Evolutionary conservation across 2,797 vertebrate species (phyloP), one percentile per base, ranked within the genome.

Genomic region (Peromyscus nudipes): DNA sequence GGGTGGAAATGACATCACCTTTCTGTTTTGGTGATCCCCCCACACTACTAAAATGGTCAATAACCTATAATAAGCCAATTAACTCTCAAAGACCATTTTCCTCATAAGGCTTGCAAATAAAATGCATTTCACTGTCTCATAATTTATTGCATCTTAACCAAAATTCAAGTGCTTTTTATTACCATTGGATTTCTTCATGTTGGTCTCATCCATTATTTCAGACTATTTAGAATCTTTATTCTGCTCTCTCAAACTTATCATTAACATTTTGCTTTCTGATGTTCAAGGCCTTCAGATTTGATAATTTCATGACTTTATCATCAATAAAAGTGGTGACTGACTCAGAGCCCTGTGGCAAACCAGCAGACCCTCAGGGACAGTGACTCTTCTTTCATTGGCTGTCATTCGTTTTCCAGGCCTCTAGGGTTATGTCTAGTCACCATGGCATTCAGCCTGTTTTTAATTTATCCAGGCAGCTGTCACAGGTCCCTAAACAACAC

Each of bases 171-270:
- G 3, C 14, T 76, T 94, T 76, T 79, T 83, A 23, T 84, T 93
- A 60, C 14, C 73, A 29, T 23, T 83, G 71, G 82, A 92, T 95
- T 71, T 92, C 64, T 92, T 95, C 76, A 91, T 65, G 52, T 92
- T 43, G 29, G 27, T 89, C n/a, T 82, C 69, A 76, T 10, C 40
- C 65, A 64, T 81, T n/a, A 76, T 95, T 77, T 81, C 34, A 81
- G 69, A 29, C 29, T 43, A n/a, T 46, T 94, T 81, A 77, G 80
- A 92, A 79, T 89, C 52, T 94, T 86, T 49, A 40, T 76, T 91
- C 27, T 64, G 12, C 27, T 55, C 29, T 14, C 31, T 21, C 6
- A 75, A 91, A 82, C 37, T 34, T 92, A 55, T 0, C 25, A 46
- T 75, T 76, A 88, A 52, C n/a, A 43, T 86, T 91, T 73, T 76